phyloP scores from a whole-genome alignment of 2,113 vertebrate species.

The Phalacrocorax pelagicus region DNA sequence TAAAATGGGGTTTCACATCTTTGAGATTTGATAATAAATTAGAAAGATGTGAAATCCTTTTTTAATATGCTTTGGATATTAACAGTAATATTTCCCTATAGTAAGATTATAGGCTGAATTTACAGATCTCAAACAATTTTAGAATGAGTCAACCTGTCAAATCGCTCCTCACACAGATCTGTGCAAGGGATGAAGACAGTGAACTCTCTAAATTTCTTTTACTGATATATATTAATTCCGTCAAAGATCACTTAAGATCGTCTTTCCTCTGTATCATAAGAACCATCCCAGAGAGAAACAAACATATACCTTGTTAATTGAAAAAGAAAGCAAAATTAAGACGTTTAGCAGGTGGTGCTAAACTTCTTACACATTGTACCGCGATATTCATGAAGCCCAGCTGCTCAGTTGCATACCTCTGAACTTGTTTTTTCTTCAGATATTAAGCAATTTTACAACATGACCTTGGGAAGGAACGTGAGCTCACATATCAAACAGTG shows the following conservation, averaged over 20 bases:
- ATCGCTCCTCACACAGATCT: not conserved
- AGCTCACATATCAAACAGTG: not conserved
- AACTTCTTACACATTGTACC: not conserved
- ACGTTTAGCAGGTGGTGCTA: not conserved
- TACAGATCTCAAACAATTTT: not conserved
- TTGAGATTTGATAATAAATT: not conserved
- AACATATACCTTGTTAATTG: not conserved
- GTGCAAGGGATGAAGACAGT: not conserved
- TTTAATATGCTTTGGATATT: constrained; percentile 28
- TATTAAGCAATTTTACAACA: not conserved
- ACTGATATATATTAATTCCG: not conserved
- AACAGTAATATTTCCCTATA: not conserved
- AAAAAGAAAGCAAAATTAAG: not conserved
- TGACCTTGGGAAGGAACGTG: rapidly evolving
- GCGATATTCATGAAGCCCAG: not conserved
- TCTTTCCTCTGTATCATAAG: not conserved
- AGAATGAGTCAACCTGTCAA: not conserved
- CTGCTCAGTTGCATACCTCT: not conserved
- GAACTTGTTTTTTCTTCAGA: not conserved
- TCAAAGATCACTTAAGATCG: not conserved
- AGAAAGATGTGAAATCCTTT: not conserved
- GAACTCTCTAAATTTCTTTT: not conserved
- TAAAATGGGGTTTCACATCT: not conserved
- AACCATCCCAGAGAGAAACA: not conserved
- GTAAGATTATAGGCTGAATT: constrained; percentile 8